Evolutionary conservation across 1,140 invertebrate species (phyloP).

Genomic region (Phymorhynchus buccinoides): DNA sequence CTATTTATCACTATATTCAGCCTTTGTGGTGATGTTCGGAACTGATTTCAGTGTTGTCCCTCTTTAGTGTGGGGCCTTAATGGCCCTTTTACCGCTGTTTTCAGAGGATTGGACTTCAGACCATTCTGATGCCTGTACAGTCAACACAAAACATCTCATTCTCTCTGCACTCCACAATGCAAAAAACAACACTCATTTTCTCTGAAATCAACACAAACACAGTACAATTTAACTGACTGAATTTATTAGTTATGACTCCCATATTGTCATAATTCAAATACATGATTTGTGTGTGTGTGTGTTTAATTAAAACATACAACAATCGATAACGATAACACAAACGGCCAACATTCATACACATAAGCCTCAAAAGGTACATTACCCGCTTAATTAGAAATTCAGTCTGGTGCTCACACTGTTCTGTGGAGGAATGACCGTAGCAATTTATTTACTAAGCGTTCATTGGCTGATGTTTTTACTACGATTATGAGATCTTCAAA

Average conservation of each 20-base stretch:
- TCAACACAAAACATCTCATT: background rate
- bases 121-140: no score
- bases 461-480: background rate
- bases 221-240: background rate
- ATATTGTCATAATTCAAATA: slow-evolving; percentile 4
- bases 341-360: slow-evolving; percentile 36
- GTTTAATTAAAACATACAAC: background rate
- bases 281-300: background rate
- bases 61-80: no score
- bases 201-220: background rate
- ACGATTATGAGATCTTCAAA: background rate
- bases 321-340: background rate
- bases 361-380: slow-evolving; percentile 32
- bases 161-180: background rate
- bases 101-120: no score
- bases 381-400: background rate
- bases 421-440: background rate
- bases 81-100: no score
- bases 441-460: no score
- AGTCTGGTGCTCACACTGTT: background rate
- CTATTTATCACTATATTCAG: no score
- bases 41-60: no score
- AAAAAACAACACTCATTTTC: background rate
- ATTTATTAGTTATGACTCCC: background rate
- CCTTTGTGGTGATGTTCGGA: no score